Evolutionary conservation across 2,888 invertebrate genomes (phyloP).

Genomic region (Rhamnusium bicolor): DNA sequence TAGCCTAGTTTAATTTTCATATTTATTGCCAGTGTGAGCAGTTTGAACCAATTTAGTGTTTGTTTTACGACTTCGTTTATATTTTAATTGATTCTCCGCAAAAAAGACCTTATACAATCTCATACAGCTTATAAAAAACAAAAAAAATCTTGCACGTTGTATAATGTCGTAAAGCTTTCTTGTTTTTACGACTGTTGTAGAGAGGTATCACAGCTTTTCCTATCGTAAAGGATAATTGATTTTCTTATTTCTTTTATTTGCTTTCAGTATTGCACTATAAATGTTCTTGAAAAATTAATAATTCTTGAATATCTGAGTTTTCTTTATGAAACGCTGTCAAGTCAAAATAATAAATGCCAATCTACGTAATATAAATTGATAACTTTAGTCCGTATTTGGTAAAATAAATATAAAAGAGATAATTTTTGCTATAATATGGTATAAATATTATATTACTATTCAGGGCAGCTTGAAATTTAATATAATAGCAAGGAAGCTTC

Average conservation of each 20-base stretch:
- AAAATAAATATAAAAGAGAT: not conserved
- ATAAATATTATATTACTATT: not conserved
- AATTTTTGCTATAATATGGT: not conserved
- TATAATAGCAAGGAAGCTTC: not conserved
- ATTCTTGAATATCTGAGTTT: not conserved
- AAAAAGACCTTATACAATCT: not conserved
- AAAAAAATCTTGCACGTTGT: constrained; percentile 16
- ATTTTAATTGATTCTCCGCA: constrained; percentile 23
- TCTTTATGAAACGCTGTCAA: not conserved
- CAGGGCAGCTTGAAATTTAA: not conserved
- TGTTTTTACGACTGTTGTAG: constrained; percentile 11
- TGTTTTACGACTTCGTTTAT: constrained; percentile 21
- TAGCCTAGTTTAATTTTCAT: not conserved
- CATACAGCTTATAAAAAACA: not conserved
- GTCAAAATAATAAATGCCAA: not conserved
- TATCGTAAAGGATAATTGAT: constrained; percentile 27
- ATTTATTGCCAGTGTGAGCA: not conserved
- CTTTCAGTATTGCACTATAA: not conserved
- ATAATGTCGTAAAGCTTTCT: constrained; percentile 4
- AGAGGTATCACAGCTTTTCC: not conserved
- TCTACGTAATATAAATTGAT: not conserved
- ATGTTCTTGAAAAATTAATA: constrained; percentile 8
- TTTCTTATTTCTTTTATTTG: constrained; percentile 18
- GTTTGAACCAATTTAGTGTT: constrained; percentile 2
- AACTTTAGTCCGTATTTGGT: not conserved